Evolutionary conservation across 2,797 vertebrate species (phyloP), one percentile per base, ranked within the genome.

Genomic region (Orientallactaga sibirica): DNA sequence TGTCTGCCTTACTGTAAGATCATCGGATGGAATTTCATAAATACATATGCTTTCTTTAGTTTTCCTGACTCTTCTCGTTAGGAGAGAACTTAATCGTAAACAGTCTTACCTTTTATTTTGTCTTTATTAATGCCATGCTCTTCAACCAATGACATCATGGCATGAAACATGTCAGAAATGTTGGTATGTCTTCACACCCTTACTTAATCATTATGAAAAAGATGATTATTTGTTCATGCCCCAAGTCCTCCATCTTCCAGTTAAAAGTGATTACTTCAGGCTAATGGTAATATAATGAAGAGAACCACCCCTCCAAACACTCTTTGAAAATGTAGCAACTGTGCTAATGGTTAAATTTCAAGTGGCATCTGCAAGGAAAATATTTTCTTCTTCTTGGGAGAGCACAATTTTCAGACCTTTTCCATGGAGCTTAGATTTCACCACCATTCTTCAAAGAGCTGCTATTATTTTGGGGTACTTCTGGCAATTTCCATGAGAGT

Each of bases 71-170:
- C 79, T 88, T 90, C 92, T 91, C 24, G 43, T 90, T 2, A 29
- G 91, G 91, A 88, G 37, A 91, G 79, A 86, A 93, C 64, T 9
- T 93, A 73, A 88, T 86, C 94, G 33, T 80, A 93, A 90, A 86
- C 5, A 93, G n/a, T 19, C 96, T 93, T 95, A 33, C 92, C 94
- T 91, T 25, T 75, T 33, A 33, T 78, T 94, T 95, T 81, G 88
- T 80, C 86, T 95, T 86, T 73, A 19, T 48, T 92, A 33, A 78
- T 68, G 66, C 78, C 94, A 79, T 83, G 9, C 1, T 94, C 0
- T 43, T 27, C 91, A 55, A 91, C 58, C 37, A 90, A 48, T 62
- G 33, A 87, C 67, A 74, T 37, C n/a, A 70, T 22, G 14, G 19
- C 20, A 58, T 1, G 6, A 64, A 52, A 96, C 88, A 92, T 62